A percentile compares a stretch with the other conserved stretches of the same genome.
Evolutionary conservation across 2,888 invertebrate genomes (phyloP).

Genomic region (Calameuta filiformis): DNA sequence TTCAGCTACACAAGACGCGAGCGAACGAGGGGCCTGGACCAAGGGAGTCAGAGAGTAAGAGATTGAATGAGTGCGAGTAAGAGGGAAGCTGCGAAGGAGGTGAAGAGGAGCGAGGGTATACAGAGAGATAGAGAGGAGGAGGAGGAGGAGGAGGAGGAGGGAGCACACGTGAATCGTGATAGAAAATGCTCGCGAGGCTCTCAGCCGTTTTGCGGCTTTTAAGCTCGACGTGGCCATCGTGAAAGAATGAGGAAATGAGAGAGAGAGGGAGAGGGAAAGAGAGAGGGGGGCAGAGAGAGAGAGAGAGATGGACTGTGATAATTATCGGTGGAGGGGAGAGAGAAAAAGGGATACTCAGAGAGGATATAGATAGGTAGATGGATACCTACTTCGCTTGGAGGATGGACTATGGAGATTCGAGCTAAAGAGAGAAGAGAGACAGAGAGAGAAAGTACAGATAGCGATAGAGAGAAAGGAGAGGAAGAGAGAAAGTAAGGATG

Average conservation of each 20-base stretch:
- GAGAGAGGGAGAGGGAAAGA: conserved; percentile 35
- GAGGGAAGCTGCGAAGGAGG: background rate
- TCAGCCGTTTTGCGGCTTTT: conserved; percentile 23
- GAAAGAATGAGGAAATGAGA: conserved; percentile 32
- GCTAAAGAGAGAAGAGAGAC: conserved; percentile 25
- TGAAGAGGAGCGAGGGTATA: background rate
- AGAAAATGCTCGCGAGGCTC: conserved; percentile 1
- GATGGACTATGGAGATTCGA: too few species aligned
- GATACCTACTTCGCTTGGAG: too few species aligned
- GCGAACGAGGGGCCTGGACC: background rate
- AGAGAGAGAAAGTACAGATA: conserved; percentile 24
- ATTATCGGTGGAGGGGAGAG: conserved; percentile 48
- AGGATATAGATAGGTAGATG: background rate
- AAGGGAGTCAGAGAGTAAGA: background rate
- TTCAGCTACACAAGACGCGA: conserved; percentile 27
- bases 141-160: background rate
- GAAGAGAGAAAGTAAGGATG: conserved; percentile 36
- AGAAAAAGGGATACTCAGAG: conserved; percentile 16
- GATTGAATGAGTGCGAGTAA: background rate
- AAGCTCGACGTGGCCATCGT: conserved; percentile 34
- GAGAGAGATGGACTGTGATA: conserved; percentile 54
- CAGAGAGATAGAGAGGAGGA: background rate
- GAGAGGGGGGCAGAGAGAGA: conserved; percentile 17
- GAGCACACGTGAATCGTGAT: background rate
- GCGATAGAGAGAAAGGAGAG: conserved; percentile 19